Base-by-base conservation (phyloP, 2,113 vertebrate species). In the Phainopepla nitens region DNA sequence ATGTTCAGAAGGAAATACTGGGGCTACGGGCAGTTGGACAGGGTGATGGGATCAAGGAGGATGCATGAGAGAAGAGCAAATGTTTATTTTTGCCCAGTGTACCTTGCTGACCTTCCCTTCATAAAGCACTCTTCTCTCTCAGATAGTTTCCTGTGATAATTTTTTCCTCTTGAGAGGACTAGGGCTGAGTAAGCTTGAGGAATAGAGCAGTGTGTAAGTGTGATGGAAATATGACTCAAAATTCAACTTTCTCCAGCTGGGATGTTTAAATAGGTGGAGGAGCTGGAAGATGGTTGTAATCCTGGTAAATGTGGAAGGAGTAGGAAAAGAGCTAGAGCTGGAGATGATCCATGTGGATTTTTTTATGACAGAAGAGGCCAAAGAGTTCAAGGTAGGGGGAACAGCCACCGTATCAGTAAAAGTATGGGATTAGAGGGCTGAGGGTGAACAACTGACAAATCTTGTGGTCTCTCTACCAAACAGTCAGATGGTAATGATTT, bases 21-120 rank as follows among this genome's bases (percentile, higher is more conserved):
- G n/a, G 57, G 12, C 35, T 85, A 1, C 0, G 0, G 15, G 29
- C 7, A n/a, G 36, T 47, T 65, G 54, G 36, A 33, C 29, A 62
- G 61, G 13, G 3, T 82, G 39, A 36, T 73, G 31, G 11, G 36
- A 61, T 73, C 60, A 70, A 69, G 60, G 58, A 41, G 7, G 18
- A 45, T 70, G 25, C 33, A 4, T 58, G 25, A 10, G 28, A 80
- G 58, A 72, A 89, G 42, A 89, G 19, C 29, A 87, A 29, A 70
- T 73, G 5, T 72, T 64, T 82, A 20, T 71, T 66, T 83, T 83
- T 95, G 17, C 35, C 42, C 50, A 77, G 0, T 0, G 0, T 87
- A 50, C 31, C n/a, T 89, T 87, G n/a, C 54, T 70, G 71, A 61
- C 35, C 54, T 86, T 60, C 50, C 8, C 7, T 80, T 86, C 35